Base-by-base conservation (phyloP, 1,140 invertebrate species). In the Drosophila auraria region DNA sequence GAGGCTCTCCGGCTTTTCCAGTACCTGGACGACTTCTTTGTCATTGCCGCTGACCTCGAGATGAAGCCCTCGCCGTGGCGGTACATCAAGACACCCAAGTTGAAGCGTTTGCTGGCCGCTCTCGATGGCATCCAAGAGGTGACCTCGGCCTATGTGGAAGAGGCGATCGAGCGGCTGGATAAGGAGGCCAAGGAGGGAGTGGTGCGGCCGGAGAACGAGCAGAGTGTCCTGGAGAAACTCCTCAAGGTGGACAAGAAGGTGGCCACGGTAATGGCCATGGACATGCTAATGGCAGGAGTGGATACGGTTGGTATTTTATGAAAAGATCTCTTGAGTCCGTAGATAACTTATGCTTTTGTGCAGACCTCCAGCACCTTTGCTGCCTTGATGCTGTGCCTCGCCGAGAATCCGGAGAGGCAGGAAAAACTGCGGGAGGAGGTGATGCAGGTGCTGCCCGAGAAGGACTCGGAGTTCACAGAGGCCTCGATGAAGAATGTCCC, bases 331-430 rank as follows among this genome's bases (percentile, higher is more conserved):
- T 1, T 1, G 7, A 11, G 14, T n/a, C 1, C 8, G 1, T 12
- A 42, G 12, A 3, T 23, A 15, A 30, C 5, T 2, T 4, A 5
- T 23, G 3, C 3, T 27, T 45, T 0, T 63, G 9, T n/a, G 0
- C 23, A 91, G 89, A 92, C 90, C 2, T 71, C 90, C 0, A 78
- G 71, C 25, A 64, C 68, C 0, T 75, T 90, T 30, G 64, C 78
- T 4, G 80, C 38, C 3, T 49, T 58, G 5, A 33, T 92, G 17
- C 51, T 90, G 0, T 57, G 63, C 20, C 91, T 98, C n/a, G 95
- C 97, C 1, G 94, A 94, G 59, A 96, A 97, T 93, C 94, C 94
- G 5, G 95, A 96, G 7, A 95, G 96, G 63, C 97, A 98, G 91
- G 93, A 94, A 44, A 95, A 94, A 70, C 93, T 97, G 2, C 95